These are phyloP conservation scores for Ammodytes dubius DNA, from an alignment of 2,113 vertebrate species.

Conservation along the genomic window DNA sequence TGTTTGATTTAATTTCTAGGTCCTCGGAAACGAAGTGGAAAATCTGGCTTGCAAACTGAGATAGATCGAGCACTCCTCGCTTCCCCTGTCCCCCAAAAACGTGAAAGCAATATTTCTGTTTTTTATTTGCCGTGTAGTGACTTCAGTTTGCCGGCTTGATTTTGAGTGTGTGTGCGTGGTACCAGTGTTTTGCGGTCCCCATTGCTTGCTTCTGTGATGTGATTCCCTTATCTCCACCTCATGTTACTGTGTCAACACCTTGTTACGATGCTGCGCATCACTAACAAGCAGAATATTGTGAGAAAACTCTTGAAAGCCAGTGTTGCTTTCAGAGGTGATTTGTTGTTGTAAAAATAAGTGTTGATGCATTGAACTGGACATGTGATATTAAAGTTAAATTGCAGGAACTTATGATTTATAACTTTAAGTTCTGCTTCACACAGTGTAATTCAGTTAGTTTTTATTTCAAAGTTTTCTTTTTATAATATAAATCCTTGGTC, in stretches of 20 bases:
- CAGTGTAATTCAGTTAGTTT: conserved; percentile 12
- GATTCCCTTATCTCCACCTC: conserved; percentile 38
- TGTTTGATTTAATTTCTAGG: conserved; percentile 84
- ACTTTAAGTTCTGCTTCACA: not conserved
- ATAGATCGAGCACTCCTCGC: conserved; percentile 83
- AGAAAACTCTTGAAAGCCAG: conserved; percentile 59
- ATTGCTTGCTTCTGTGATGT: conserved; percentile 72
- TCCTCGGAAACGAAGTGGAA: conserved; percentile 78
- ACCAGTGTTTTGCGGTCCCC: conserved; percentile 35
- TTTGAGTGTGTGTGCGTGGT: conserved; percentile 31
- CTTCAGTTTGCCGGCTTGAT: conserved; percentile 64
- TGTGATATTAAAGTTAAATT: conserved; percentile 9
- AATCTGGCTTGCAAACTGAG: conserved; percentile 72
- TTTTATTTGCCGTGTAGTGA: conserved; percentile 53
- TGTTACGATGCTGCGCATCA: conserved; percentile 68
- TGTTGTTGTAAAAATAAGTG: conserved; percentile 50
- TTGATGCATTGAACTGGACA: conserved; percentile 82
- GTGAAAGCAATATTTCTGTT: conserved; percentile 71
- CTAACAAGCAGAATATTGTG: conserved; percentile 63
- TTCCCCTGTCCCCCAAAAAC: conserved; percentile 78
- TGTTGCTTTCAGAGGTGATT: conserved; percentile 61
- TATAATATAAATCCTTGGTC: conserved; percentile 15
- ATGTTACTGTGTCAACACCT: conserved; percentile 34
- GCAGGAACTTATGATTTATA: conserved; percentile 7
- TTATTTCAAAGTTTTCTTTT: not conserved